These are phyloP conservation scores for Ambastaia sidthimunki DNA, from an alignment of 2,797 vertebrate genomes.

Conservation along the genomic window DNA sequence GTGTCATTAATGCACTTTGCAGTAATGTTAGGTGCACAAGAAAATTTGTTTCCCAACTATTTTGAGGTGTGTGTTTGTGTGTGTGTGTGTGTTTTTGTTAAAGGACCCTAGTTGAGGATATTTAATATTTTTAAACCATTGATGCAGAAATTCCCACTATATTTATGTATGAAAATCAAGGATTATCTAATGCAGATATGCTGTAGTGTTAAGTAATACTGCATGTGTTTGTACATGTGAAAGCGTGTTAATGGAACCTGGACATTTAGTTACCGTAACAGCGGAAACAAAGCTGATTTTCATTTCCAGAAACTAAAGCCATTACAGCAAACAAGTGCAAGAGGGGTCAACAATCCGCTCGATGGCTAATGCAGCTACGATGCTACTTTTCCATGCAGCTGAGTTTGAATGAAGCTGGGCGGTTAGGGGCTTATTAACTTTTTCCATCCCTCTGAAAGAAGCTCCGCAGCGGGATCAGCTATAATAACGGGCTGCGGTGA, in stretches of 20 bases:
- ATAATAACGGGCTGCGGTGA: neutral
- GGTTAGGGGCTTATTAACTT: neutral
- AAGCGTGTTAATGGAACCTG: neutral
- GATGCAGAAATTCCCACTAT: no score
- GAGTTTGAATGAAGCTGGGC: slow-evolving; percentile 17
- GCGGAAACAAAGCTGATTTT: neutral
- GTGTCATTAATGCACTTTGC: neutral
- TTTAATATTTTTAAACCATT: no score
- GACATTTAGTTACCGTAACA: neutral
- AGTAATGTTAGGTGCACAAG: no score
- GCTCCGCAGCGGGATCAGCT: neutral
- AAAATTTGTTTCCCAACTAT: no score
- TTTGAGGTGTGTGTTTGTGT: no score
- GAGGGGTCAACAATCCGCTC: neutral
- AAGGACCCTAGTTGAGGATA: no score
- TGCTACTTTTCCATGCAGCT: slow-evolving; percentile 38
- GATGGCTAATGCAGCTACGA: neutral
- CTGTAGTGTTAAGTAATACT: neutral
- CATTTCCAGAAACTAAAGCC: neutral
- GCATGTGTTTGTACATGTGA: slow-evolving; percentile 1
- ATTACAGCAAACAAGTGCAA: neutral
- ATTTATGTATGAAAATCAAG: no score
- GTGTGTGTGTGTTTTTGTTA: no score
- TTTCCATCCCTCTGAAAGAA: slow-evolving; percentile 24
- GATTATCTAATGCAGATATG: no score